These are phyloP conservation scores for Furcula furcula DNA, from an alignment of 2,888 invertebrate genomes.

Conservation along the genomic window DNA sequence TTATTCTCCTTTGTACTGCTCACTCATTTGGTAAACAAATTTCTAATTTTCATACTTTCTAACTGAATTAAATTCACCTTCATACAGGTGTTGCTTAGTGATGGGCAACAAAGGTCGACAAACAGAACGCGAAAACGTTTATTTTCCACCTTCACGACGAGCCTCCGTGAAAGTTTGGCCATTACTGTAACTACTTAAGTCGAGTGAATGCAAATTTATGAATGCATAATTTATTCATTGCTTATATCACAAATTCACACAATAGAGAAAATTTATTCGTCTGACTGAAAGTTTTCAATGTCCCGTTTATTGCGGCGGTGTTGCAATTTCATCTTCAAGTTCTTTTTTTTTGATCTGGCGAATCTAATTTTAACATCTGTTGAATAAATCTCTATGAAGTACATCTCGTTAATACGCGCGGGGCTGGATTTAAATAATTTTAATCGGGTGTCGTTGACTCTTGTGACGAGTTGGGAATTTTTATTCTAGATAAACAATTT, in stretches of 20 bases:
- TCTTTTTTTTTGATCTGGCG: slow-evolving; percentile 17
- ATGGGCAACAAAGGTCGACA: too few species aligned
- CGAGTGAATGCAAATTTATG: slow-evolving; percentile 50
- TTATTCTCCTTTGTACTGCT: too few species aligned
- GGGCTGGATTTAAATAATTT: slow-evolving; percentile 1
- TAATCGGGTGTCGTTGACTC: slow-evolving; percentile 1
- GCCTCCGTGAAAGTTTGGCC: slow-evolving; percentile 22
- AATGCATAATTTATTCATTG: slow-evolving; percentile 61
- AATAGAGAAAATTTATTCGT: slow-evolving; percentile 59
- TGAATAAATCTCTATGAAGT: slow-evolving; percentile 2
- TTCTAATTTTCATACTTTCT: too few species aligned
- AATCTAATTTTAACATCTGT: slow-evolving; percentile 11
- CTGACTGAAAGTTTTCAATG: slow-evolving; percentile 44
- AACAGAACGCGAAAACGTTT: not conserved
- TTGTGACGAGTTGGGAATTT: not conserved
- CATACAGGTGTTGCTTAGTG: too few species aligned
- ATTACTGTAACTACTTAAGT: slow-evolving; percentile 43
- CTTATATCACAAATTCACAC: slow-evolving; percentile 56
- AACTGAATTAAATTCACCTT: too few species aligned
- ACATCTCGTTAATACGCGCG: not conserved
- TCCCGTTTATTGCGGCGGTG: slow-evolving; percentile 34
- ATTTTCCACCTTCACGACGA: slow-evolving; percentile 9
- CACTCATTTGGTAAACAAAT: too few species aligned
- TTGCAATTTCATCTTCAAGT: slow-evolving; percentile 39
- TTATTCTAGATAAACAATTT: not conserved